Evolutionary conservation across 1,140 invertebrate genomes (phyloP).

Genomic region (Penaeus indicus): DNA sequence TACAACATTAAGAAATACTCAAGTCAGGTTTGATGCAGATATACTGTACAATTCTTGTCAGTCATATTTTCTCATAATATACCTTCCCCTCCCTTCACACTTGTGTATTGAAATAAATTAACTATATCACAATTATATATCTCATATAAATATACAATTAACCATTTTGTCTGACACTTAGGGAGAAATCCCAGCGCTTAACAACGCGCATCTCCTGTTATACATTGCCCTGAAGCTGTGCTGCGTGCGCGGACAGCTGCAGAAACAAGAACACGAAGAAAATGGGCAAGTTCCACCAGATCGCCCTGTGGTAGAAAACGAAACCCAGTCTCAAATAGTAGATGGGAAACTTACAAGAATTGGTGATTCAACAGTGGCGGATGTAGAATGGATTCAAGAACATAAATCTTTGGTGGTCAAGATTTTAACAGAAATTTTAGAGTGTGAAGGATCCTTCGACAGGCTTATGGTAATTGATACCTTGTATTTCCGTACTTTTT

Average conservation of each 20-base stretch:
- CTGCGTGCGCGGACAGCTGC: background rate
- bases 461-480: background rate
- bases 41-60: too few species aligned
- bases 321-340: too few species aligned
- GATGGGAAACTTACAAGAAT: too few species aligned
- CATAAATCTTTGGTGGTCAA: background rate
- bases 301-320: too few species aligned
- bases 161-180: background rate
- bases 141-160: too few species aligned
- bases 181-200: slow-evolving; percentile 5
- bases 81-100: too few species aligned
- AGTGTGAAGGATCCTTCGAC: slow-evolving; percentile 3
- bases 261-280: background rate
- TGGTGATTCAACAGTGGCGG: background rate
- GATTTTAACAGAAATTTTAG: background rate
- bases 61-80: too few species aligned
- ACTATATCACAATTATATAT: too few species aligned
- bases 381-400: background rate
- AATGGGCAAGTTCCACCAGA: background rate
- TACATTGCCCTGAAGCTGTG: background rate
- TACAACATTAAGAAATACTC: too few species aligned
- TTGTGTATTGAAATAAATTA: too few species aligned
- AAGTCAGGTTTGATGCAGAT: too few species aligned
- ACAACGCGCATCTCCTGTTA: slow-evolving; percentile 14
- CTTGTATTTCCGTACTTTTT: background rate